A percentile compares a stretch with the other conserved stretches of the same genome.
phyloP scores from a whole-genome alignment of 2,888 invertebrate species.

The Oasisia sp. region DNA sequence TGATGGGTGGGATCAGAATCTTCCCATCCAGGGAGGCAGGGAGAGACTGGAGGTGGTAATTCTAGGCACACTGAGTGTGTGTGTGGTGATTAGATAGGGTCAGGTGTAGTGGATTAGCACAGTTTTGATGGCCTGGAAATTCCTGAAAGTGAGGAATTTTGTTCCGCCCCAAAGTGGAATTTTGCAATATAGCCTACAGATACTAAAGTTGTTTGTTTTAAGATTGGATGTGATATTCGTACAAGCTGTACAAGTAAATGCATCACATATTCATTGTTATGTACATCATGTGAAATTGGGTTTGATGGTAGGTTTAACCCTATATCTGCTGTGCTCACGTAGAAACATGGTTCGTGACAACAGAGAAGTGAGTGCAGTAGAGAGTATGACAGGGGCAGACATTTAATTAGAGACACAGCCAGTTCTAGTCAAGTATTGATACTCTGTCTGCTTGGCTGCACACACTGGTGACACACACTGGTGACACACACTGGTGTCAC shows the following conservation, averaged over 20 bases:
- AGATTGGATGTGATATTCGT: not conserved
- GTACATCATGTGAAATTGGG: not conserved
- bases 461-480: not conserved
- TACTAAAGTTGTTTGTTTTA: not conserved
- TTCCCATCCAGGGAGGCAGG: not conserved
- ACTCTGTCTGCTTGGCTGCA: not conserved
- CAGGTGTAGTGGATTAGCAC: not conserved
- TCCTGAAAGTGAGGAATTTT: not conserved
- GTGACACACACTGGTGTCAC: no score
- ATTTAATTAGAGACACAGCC: not conserved
- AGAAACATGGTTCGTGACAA: not conserved
- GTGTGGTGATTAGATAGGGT: not conserved
- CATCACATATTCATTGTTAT: not conserved
- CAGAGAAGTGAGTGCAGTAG: not conserved
- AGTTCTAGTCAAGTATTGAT: not conserved
- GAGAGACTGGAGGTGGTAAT: not conserved
- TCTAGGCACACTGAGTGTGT: not conserved
- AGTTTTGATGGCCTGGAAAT: not conserved
- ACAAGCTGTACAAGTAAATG: not conserved
- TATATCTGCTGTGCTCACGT: not conserved
- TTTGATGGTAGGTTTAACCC: not conserved
- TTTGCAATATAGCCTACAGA: not conserved
- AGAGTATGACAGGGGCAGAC: not conserved
- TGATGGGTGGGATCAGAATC: not conserved
- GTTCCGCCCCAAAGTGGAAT: not conserved